Conservation (phyloP, 2,113 vertebrate genomes). For the Hassar affinis region DNA sequence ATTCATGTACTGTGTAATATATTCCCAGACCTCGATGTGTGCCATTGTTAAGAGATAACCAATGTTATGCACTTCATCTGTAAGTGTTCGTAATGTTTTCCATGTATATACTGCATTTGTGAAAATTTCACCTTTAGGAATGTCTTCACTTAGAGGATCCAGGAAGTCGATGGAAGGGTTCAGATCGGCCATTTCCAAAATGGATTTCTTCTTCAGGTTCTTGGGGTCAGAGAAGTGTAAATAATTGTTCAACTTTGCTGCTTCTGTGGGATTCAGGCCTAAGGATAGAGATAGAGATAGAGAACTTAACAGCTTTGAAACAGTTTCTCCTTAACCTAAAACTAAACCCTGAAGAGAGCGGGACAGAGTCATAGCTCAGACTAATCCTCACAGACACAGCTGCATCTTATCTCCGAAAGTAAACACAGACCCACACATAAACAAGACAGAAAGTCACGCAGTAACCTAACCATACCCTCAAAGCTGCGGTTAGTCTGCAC, state of each 20-base stretch:
- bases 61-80: not conserved
- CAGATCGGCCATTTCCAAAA: slow-evolving; percentile 80
- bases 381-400: slow-evolving; percentile 19
- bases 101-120: not conserved
- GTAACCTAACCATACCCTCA: slow-evolving; percentile 79
- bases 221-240: slow-evolving; percentile 82
- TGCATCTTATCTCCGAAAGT: slow-evolving; percentile 17
- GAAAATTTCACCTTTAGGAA: slow-evolving; percentile 80
- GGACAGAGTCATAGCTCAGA: not conserved
- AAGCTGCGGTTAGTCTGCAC: slow-evolving; percentile 84
- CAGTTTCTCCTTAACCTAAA: not conserved
- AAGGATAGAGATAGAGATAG: too few relatives aligned
- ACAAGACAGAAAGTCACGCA: not conserved
- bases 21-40: not conserved
- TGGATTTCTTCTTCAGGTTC: slow-evolving; percentile 77
- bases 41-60: not conserved
- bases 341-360: not conserved
- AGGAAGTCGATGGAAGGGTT: slow-evolving; percentile 87
- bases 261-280: slow-evolving; percentile 83
- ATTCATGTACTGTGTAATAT: not conserved
- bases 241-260: slow-evolving; percentile 82
- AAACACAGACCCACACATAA: slow-evolving; percentile 2
- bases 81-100: not conserved
- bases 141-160: slow-evolving; percentile 84
- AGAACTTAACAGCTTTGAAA: not conserved